Evolutionary conservation across 1,140 invertebrate genomes (phyloP).

Genomic region (Helicoverpa armigera): DNA sequence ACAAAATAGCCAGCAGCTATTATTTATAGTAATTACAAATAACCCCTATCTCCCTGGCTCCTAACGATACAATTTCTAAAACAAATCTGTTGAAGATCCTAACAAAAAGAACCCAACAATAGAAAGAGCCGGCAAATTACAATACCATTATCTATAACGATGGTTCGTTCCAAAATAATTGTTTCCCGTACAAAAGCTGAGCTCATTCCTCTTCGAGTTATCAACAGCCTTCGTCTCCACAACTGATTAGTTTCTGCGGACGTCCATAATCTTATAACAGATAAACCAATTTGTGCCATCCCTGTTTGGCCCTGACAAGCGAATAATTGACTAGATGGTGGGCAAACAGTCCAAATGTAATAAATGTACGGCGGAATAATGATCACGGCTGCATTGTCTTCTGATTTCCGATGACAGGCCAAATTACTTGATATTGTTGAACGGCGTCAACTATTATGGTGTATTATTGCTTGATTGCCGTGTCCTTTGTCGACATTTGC

Average conservation of each 20-base stretch:
- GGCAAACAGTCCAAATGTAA: conserved; percentile 40
- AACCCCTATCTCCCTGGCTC: no score
- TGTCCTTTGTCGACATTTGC: no score
- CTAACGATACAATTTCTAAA: neutral
- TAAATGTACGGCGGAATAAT: conserved; percentile 36
- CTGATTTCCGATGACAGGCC: conserved; percentile 8
- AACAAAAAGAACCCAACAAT: neutral
- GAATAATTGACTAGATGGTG: conserved; percentile 48
- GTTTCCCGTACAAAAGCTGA: conserved; percentile 49
- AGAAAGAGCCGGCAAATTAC: neutral
- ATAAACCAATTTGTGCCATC: conserved; percentile 61
- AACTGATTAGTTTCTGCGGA: conserved; percentile 60
- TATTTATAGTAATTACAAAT: no score
- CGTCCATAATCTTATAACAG: conserved; percentile 61
- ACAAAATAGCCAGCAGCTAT: no score
- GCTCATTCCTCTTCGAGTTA: conserved; percentile 31
- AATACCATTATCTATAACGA: conserved; percentile 35
- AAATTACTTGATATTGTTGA: conserved; percentile 10
- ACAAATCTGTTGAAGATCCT: neutral
- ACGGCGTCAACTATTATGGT: neutral
- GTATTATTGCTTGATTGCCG: no score
- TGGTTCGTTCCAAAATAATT: conserved; percentile 17
- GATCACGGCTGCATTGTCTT: conserved; percentile 13
- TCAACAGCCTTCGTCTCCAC: conserved; percentile 20
- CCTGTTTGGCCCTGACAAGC: conserved; percentile 41